Percentiles rank a stretch among this genome's conserved stretches.
phyloP scores from a whole-genome alignment of 2,113 vertebrate species.

The Neolamprologus cancellatus region DNA sequence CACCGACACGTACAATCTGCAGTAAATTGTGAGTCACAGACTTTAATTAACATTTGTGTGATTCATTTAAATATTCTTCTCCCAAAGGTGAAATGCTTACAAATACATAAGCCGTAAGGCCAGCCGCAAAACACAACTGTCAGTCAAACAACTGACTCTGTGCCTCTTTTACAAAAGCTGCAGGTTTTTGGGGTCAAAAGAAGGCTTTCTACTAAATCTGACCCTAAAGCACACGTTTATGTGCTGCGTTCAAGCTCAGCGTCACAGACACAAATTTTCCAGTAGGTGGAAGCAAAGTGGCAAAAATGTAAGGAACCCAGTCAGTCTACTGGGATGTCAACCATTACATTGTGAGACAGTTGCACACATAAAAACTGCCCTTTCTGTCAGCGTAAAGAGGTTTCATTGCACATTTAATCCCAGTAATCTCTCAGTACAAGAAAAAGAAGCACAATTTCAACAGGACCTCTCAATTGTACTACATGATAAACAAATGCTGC shows the following conservation, averaged over 20 bases:
- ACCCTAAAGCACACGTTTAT: neutral
- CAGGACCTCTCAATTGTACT: neutral
- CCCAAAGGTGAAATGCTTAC: neutral
- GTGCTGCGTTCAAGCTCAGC: neutral
- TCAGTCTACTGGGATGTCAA: neutral
- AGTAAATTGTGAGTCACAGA: neutral
- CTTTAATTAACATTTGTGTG: neutral
- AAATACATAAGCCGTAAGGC: neutral
- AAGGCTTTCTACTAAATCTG: neutral
- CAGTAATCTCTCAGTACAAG: neutral
- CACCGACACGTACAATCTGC: neutral
- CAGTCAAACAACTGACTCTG: neutral
- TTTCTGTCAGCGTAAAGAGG: neutral
- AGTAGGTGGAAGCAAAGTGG: slow-evolving; percentile 27
- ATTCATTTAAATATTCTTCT: neutral
- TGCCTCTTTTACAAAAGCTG: neutral
- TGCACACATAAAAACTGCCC: neutral
- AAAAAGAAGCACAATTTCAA: neutral
- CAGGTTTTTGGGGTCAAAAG: neutral
- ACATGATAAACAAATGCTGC: neutral
- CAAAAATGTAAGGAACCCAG: neutral
- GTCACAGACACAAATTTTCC: neutral
- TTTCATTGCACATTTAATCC: neutral
- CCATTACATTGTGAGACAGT: neutral
- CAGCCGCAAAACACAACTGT: neutral